Percentiles rank a stretch among this genome's conserved stretches.
These are phyloP conservation scores for Elanus axillaris DNA, from an alignment of 2,113 vertebrate species.

Conservation along the genomic window DNA sequence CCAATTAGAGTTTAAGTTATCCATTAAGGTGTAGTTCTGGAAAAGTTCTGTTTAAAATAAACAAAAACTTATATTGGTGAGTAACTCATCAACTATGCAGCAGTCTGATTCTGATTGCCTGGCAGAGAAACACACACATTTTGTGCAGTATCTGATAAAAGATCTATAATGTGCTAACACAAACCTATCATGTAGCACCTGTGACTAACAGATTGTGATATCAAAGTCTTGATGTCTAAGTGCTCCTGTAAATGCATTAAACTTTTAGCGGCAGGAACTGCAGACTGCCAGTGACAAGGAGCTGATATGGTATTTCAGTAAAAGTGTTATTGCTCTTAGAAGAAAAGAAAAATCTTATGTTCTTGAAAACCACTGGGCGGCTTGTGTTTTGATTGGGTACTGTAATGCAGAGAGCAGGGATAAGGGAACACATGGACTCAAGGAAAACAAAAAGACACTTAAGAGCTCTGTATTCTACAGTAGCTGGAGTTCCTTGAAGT, in stretches of 20 bases:
- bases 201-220: slow-evolving; percentile 70
- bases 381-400: slow-evolving; percentile 60
- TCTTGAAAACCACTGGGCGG: slow-evolving; percentile 57
- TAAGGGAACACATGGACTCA: not conserved
- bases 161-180: slow-evolving; percentile 70
- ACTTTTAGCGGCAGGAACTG: slow-evolving; percentile 60
- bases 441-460: not conserved
- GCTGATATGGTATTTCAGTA: slow-evolving; percentile 62
- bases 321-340: slow-evolving; percentile 47
- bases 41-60: slow-evolving; percentile 52
- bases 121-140: slow-evolving; percentile 64
- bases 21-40: slow-evolving; percentile 23
- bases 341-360: slow-evolving; percentile 34
- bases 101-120: slow-evolving; percentile 56
- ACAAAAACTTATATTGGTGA: slow-evolving; percentile 44
- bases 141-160: slow-evolving; percentile 66
- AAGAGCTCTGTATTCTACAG: not conserved
- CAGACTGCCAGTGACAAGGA: slow-evolving; percentile 60
- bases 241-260: slow-evolving; percentile 67
- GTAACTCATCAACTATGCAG: slow-evolving; percentile 56
- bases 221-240: slow-evolving; percentile 67
- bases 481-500: not conserved
- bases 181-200: slow-evolving; percentile 68
- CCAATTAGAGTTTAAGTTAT: not conserved
- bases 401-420: slow-evolving; percentile 19